Evolutionary conservation across 2,888 invertebrate species (phyloP), one percentile per base, ranked within the genome.

Genomic region (Sinotaia quadrata): DNA sequence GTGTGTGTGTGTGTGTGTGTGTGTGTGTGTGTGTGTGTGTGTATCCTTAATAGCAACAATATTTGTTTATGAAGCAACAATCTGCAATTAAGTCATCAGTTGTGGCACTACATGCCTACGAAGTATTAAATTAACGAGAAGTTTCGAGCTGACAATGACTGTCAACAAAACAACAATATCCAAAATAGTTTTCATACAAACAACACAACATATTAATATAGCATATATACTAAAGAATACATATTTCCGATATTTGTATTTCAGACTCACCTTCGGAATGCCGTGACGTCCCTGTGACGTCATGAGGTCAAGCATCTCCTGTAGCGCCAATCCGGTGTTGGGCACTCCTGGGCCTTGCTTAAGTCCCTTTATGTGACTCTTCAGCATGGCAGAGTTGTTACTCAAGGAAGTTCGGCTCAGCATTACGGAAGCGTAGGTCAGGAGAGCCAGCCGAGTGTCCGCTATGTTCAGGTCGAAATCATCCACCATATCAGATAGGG

Each of bases 261-360:
- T n/a, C 58, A 47, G 4, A 18, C 47, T 24, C 31, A 87, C 81
- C 71, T 84, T 85, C 0, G 87, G 87, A 2, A 87, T 81, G 27
- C 77, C 74, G 0, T 31, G 49, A n/a, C 81, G 74, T 3, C 77
- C 78, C 3, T 73, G 63, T 7, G 21, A 56, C 0, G 61, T 44
- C 49, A 81, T 76, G 51, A 77, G 37, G 10, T 71, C 21, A 24
- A 63, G 68, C 77, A 81, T 81, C 21, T 44, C 66, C 8, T 56
- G 33, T 18, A 82, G 74, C 8, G 75, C 82, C 12, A 67, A 44
- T n/a, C 73, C 73, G 0, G 81, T 81, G 29, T 72, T 68, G 10
- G 79, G 78, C 0, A 74, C 78, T 2, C 72, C 73, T n/a, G 75
- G 57, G 0, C 75, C 74, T 27, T 78, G 80, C 2, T 51, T 29